Evolutionary conservation across 2,113 vertebrate species (phyloP).

Genomic region (Synodontis membranacea): DNA sequence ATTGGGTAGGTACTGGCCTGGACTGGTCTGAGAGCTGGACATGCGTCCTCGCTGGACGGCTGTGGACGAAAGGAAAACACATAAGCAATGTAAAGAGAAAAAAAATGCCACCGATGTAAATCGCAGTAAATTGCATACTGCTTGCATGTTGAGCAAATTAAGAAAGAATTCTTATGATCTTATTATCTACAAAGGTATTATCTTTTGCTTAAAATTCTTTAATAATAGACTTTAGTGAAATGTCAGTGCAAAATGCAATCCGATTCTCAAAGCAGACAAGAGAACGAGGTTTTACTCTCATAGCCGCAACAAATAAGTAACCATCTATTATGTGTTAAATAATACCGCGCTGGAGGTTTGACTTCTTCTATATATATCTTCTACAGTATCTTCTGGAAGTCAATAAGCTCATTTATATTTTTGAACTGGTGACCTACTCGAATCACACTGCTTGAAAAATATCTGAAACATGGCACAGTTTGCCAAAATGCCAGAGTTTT

Average conservation of each 20-base stretch:
- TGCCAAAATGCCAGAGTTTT: neutral
- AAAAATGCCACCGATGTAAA: too few species aligned
- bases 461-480: neutral
- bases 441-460: constrained; percentile 1
- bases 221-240: neutral
- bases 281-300: neutral
- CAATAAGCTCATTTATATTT: constrained; percentile 3
- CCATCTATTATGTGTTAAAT: neutral
- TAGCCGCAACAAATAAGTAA: neutral
- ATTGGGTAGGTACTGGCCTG: constrained; percentile 77
- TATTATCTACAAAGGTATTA: neutral
- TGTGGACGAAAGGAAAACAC: constrained; percentile 50
- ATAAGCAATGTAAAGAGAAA: neutral
- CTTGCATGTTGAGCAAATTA: neutral
- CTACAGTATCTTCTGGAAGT: neutral
- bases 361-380: constrained; percentile 1
- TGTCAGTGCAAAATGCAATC: neutral
- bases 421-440: neutral
- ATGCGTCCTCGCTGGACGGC: constrained; percentile 83
- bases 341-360: neutral
- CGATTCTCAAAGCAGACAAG: neutral
- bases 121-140: too few species aligned
- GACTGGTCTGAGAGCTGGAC: constrained; percentile 77
- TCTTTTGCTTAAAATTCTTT: neutral
- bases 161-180: too few species aligned